Evolutionary conservation across 2,888 invertebrate species (phyloP), one percentile per base, ranked within the genome.

Genomic region (Agonopterix alstromeriana): DNA sequence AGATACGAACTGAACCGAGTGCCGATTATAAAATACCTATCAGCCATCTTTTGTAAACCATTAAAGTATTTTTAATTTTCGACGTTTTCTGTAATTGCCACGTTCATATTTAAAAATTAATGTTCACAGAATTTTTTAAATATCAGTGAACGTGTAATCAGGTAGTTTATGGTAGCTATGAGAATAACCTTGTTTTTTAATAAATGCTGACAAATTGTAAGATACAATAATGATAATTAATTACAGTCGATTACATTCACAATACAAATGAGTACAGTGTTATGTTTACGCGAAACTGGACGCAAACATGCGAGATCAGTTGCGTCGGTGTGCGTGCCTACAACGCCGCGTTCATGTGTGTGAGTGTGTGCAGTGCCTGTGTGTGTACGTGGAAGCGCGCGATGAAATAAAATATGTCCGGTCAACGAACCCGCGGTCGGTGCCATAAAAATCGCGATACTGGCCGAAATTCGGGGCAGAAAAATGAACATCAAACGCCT

Each of bases 381-480:
- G 83, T 82, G 84, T 81, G 85, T 78, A 82, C 83, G 81, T 86
- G 85, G 85, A 87, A 85, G 85, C 81, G 86, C 85, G 86, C 87
- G 88, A 86, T 88, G 84, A 87, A 88, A 88, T 88, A 88, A 88
- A 88, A 87, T 87, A 87, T 87, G 88, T 86, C 83, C 87, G 88
- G 87, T 85, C 88, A 85, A 81, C 73, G 88, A 88, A 75, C 88
- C 68, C 79, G 73, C 77, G 83, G 80, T 78, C 82, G 82, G 85
- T 83, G 83, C 85, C 81, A 85, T 87, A 87, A 88, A 88, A 88
- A 87, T 88, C 70, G 88, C 88, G 81, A 87, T 84, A 84, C 78
- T 78, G 74, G 72, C 85, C 87, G 78, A 88, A 88, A 83, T 83
- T 85, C 72, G 77, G 77, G 66, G 27, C 75, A 73, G 70, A 76